Conservation (phyloP, 2,888 invertebrate species). For the Hofmannophila pseudospretella region DNA sequence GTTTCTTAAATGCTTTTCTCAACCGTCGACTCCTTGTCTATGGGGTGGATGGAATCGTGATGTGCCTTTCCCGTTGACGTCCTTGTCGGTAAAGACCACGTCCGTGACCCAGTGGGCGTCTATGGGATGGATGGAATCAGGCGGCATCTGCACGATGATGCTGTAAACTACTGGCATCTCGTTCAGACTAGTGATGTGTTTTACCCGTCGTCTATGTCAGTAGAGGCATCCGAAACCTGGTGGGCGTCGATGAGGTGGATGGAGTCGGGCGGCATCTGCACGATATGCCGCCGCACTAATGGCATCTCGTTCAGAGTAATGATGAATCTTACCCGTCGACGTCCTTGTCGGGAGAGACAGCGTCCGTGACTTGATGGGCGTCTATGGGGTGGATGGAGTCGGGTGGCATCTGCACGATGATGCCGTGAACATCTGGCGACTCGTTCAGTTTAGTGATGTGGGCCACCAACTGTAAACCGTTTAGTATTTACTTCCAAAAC, state of each 20-base stretch:
- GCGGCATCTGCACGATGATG: slow-evolving; percentile 97
- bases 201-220: slow-evolving; percentile 94
- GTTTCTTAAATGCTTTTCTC: too few species aligned
- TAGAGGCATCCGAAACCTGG: slow-evolving; percentile 90
- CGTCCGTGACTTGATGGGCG: slow-evolving; percentile 90
- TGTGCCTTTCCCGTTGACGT: slow-evolving; percentile 99
- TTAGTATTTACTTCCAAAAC: background rate
- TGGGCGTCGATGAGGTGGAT: slow-evolving; percentile 90
- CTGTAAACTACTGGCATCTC: slow-evolving; percentile 91
- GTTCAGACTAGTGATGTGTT: slow-evolving; percentile 89
- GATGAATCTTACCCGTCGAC: slow-evolving; percentile 96
- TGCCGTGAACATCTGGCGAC: slow-evolving; percentile 92
- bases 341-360: slow-evolving; percentile 93
- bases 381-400: slow-evolving; percentile 91
- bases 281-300: slow-evolving; percentile 94
- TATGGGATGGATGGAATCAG: too few species aligned
- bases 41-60: too few species aligned
- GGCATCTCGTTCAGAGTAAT: slow-evolving; percentile 89
- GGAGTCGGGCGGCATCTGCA: slow-evolving; percentile 96
- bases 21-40: too few species aligned
- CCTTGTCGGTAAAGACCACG: slow-evolving; percentile 91
- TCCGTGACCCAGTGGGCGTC: slow-evolving; percentile 92
- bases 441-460: slow-evolving; percentile 87
- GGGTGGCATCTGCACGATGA: slow-evolving; percentile 97
- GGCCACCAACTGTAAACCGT: slow-evolving; percentile 76